Base-by-base conservation (phyloP, 1,140 invertebrate genomes). In the Listronotus bonariensis region DNA sequence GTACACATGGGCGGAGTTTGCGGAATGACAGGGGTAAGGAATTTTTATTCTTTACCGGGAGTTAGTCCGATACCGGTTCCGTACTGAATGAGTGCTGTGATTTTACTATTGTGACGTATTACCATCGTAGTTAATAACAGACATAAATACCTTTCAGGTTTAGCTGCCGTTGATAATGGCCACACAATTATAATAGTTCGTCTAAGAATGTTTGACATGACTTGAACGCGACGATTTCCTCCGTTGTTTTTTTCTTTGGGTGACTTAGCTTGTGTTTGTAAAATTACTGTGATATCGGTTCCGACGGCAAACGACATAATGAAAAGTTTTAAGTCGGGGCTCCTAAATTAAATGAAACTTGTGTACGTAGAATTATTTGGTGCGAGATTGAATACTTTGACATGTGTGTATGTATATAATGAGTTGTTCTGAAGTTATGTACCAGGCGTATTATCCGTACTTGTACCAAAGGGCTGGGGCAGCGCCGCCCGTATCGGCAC, bases 381-480 rank as follows among this genome's bases (percentile, higher is more conserved):
- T 65, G 62, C 59, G 38, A 59, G 17, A 53, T 48, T 43, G 59
- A 45, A 55, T 49, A 49, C 40, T 66, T 68, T 70, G 64, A 59
- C 56, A 74, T 74, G 73, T 70, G 70, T 72, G 67, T 73, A 71
- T 74, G 71, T 72, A 72, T 72, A 74, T 72, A 72, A 84, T 84
- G 82, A 83, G 82, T 77, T 84, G 82, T 78, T 81, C 82, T 74
- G 82, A 84, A 79, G 82, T 84, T 74, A 82, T 84, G 77, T 84
- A 84, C 77, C 82, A 84, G 74, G 81, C 82, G 57, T 84, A 84
- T 76, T 83, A 82, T 74, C 82, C 82, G 38, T 84, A 84, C 71
- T 79, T 84, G 65, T 83, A 83, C 71, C 82, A 82, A 74, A 77
- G 82, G 75, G 76, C 77, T 43, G 77, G 77, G 62, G 77, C 80